Conservation (phyloP, 1,140 invertebrate genomes). For the Drosophila truncata region DNA sequence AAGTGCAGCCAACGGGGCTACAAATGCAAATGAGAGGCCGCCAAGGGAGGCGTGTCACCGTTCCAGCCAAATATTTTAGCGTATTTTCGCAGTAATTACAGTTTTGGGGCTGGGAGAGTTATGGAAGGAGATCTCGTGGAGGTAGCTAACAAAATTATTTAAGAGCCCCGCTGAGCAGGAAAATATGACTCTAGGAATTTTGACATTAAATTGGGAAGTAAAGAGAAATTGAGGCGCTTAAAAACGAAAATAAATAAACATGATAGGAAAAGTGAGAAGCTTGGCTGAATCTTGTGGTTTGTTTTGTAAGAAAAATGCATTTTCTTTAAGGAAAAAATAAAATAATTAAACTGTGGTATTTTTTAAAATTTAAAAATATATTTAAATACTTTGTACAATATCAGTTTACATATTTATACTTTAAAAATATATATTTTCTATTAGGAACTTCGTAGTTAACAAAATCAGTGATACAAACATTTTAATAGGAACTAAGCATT, state of each 20-base stretch:
- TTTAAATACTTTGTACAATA: too few relatives aligned
- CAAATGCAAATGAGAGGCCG: slow-evolving; percentile 80
- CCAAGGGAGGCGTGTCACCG: slow-evolving; percentile 43
- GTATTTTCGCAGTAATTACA: slow-evolving; percentile 41
- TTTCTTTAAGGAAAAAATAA: not conserved
- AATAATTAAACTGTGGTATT: too few relatives aligned
- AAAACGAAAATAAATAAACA: not conserved
- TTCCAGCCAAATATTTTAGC: slow-evolving; percentile 39
- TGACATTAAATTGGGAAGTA: not conserved
- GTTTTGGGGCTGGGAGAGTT: slow-evolving; percentile 24
- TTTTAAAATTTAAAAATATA: too few relatives aligned
- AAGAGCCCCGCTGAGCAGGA: slow-evolving; percentile 4
- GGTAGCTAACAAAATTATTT: slow-evolving; percentile 1
- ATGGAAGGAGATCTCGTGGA: slow-evolving; percentile 8
- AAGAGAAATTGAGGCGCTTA: not conserved
- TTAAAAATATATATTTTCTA: too few relatives aligned
- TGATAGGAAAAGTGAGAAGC: too few relatives aligned
- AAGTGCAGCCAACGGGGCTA: slow-evolving; percentile 66
- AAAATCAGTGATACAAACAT: not conserved
- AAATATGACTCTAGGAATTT: slow-evolving; percentile 18
- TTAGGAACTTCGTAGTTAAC: not conserved
- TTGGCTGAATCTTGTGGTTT: not conserved
- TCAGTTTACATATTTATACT: too few relatives aligned
- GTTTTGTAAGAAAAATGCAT: too few relatives aligned
- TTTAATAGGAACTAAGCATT: not conserved